phyloP scores from a whole-genome alignment of 2,888 invertebrate genomes.

The Andrena dorsata region DNA sequence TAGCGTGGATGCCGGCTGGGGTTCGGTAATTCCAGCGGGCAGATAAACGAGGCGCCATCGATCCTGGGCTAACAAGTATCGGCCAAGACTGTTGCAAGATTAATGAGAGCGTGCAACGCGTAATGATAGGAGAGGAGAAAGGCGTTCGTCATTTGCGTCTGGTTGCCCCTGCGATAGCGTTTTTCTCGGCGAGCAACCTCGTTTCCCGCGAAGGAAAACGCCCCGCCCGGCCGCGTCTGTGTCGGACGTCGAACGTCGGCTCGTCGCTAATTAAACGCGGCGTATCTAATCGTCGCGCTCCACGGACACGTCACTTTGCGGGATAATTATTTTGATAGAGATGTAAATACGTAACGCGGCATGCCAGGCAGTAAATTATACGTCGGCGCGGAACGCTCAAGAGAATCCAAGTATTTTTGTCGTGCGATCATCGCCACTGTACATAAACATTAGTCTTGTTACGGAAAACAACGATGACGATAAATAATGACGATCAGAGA shows the following conservation, averaged over 20 bases:
- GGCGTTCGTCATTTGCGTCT: constrained; percentile 60
- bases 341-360: constrained; percentile 43
- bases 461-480: constrained; percentile 28
- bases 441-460: constrained; percentile 17
- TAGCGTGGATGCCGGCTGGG: constrained; percentile 17
- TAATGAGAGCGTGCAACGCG: constrained; percentile 60
- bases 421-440: constrained; percentile 5
- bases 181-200: constrained; percentile 9
- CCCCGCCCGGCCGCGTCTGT: neutral
- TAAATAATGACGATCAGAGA: neutral
- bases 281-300: constrained; percentile 22
- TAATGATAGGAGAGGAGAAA: constrained; percentile 49
- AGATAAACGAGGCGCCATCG: constrained; percentile 65
- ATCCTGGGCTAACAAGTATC: constrained; percentile 66
- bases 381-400: constrained; percentile 17
- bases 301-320: constrained; percentile 1
- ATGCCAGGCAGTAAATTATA: neutral
- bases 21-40: constrained; percentile 53
- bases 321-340: constrained; percentile 52
- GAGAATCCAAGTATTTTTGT: constrained; percentile 43
- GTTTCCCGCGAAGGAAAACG: constrained; percentile 29
- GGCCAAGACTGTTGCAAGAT: constrained; percentile 61
- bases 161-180: constrained; percentile 44
- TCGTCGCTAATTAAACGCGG: constrained; percentile 29
- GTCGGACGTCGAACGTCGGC: neutral